Conservation (phyloP, 2,888 invertebrate species). For the Scrobipalpa atriplicella region DNA sequence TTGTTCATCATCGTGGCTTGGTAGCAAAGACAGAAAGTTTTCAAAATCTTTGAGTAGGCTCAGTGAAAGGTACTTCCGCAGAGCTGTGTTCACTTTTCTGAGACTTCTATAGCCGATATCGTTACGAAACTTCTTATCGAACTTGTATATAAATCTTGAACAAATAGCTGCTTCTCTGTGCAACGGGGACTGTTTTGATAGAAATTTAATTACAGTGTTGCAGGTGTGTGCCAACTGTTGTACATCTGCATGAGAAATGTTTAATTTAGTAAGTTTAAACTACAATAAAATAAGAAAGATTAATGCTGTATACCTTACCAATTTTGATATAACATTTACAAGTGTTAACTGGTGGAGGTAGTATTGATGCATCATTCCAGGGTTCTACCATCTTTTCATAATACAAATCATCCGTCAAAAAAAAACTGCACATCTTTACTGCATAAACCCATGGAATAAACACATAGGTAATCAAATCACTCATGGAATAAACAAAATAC, state of each 20-base stretch:
- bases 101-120: slow-evolving; percentile 82
- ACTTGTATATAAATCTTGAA: slow-evolving; percentile 82
- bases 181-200: slow-evolving; percentile 73
- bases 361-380: slow-evolving; percentile 62
- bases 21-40: slow-evolving; percentile 57
- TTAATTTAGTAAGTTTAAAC: not conserved
- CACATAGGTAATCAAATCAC: not conserved
- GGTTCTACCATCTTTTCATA: slow-evolving; percentile 56
- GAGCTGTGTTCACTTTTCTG: slow-evolving; percentile 77
- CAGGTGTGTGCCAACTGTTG: slow-evolving; percentile 51
- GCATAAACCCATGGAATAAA: too few relatives aligned
- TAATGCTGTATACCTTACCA: slow-evolving; percentile 45
- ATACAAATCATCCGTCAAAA: not conserved
- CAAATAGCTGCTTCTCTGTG: slow-evolving; percentile 80
- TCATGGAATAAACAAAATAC: not conserved
- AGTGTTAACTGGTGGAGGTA: slow-evolving; percentile 68
- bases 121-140: slow-evolving; percentile 81
- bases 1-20: slow-evolving; percentile 51
- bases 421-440: too few relatives aligned
- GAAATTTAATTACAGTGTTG: slow-evolving; percentile 54
- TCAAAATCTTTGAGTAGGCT: slow-evolving; percentile 72
- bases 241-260: slow-evolving; percentile 56
- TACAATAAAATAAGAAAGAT: not conserved
- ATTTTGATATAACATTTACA: slow-evolving; percentile 43
- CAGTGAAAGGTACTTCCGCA: slow-evolving; percentile 75